phyloP scores from a whole-genome alignment of 2,888 invertebrate genomes.

The Drosophila nr. medialis region DNA sequence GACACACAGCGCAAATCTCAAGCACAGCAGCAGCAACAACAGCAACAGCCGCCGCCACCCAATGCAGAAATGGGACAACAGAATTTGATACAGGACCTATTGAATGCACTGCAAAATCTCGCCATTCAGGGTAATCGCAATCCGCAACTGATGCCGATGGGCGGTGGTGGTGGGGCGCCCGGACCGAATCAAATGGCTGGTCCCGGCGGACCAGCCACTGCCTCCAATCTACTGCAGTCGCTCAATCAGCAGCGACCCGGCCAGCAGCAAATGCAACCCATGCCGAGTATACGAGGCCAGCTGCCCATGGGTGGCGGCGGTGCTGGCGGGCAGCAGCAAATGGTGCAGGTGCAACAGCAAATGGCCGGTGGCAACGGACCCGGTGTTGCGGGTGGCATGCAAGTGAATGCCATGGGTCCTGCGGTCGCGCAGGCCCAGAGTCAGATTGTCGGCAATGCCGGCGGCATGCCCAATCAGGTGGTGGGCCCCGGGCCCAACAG shows the following conservation, averaged over 20 bases:
- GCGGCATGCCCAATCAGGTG: slow-evolving; percentile 82
- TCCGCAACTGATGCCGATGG: slow-evolving; percentile 86
- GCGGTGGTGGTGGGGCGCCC: slow-evolving; percentile 54
- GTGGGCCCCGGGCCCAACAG: slow-evolving; percentile 81
- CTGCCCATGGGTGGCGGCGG: slow-evolving; percentile 79
- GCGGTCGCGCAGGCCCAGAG: slow-evolving; percentile 68
- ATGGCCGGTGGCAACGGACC: slow-evolving; percentile 77
- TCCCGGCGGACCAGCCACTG: slow-evolving; percentile 84
- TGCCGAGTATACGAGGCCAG: slow-evolving; percentile 84
- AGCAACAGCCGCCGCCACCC: slow-evolving; percentile 15
- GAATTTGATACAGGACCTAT: slow-evolving; percentile 91
- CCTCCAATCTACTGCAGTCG: slow-evolving; percentile 90
- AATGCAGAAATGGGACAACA: slow-evolving; percentile 62
- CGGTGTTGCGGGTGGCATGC: slow-evolving; percentile 46
- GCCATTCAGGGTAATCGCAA: slow-evolving; percentile 90
- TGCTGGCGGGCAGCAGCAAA: slow-evolving; percentile 73
- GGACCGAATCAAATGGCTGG: slow-evolving; percentile 84
- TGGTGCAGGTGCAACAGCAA: slow-evolving; percentile 83
- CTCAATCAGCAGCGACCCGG: slow-evolving; percentile 87
- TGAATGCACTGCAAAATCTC: slow-evolving; percentile 94
- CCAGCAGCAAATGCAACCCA: slow-evolving; percentile 80
- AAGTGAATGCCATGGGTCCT: slow-evolving; percentile 54
- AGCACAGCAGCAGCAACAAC: slow-evolving; percentile 50
- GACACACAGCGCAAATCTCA: slow-evolving; percentile 87
- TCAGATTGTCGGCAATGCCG: slow-evolving; percentile 73